phyloP scores from a whole-genome alignment of 1,140 invertebrate genomes.

The Drosophila micromelanica region DNA sequence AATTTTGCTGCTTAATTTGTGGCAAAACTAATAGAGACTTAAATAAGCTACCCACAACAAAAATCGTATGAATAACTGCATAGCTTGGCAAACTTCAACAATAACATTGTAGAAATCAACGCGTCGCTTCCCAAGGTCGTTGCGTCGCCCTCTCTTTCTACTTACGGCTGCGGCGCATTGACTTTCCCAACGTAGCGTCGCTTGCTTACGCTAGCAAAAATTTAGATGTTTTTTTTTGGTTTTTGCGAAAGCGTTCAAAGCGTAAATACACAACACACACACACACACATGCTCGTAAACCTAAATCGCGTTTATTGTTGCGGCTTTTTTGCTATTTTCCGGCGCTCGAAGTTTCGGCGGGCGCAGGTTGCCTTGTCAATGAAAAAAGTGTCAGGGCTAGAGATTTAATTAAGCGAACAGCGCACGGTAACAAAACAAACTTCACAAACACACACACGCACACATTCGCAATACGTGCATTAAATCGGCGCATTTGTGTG shows the following conservation, averaged over 20 bases:
- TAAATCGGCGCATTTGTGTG: slow-evolving; percentile 22
- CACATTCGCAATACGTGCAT: slow-evolving; percentile 1
- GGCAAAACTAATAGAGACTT: slow-evolving; percentile 37
- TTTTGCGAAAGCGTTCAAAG: slow-evolving; percentile 51
- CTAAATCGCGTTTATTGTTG: slow-evolving; percentile 75
- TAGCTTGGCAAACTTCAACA: slow-evolving; percentile 71
- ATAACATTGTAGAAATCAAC: slow-evolving; percentile 55
- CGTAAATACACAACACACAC: slow-evolving; percentile 36
- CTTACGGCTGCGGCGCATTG: slow-evolving; percentile 23
- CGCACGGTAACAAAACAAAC: slow-evolving; percentile 43
- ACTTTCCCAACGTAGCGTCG: slow-evolving; percentile 63
- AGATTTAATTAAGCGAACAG: slow-evolving; percentile 79
- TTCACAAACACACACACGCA: slow-evolving; percentile 23
- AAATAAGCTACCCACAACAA: slow-evolving; percentile 46
- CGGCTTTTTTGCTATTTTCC: slow-evolving; percentile 46
- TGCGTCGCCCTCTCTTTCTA: slow-evolving; percentile 10
- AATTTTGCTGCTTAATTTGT: slow-evolving; percentile 63
- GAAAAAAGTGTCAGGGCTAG: slow-evolving; percentile 80
- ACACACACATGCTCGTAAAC: slow-evolving; percentile 37
- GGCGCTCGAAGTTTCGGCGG: slow-evolving; percentile 26
- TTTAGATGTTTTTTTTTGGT: slow-evolving; percentile 18
- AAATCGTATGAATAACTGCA: slow-evolving; percentile 48
- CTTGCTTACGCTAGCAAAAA: slow-evolving; percentile 62
- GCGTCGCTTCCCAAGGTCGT: slow-evolving; percentile 67
- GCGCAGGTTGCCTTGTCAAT: slow-evolving; percentile 73